Evolutionary conservation across 2,797 vertebrate genomes (phyloP), one percentile per base, ranked within the genome.

Genomic region (Salarias fasciatus): DNA sequence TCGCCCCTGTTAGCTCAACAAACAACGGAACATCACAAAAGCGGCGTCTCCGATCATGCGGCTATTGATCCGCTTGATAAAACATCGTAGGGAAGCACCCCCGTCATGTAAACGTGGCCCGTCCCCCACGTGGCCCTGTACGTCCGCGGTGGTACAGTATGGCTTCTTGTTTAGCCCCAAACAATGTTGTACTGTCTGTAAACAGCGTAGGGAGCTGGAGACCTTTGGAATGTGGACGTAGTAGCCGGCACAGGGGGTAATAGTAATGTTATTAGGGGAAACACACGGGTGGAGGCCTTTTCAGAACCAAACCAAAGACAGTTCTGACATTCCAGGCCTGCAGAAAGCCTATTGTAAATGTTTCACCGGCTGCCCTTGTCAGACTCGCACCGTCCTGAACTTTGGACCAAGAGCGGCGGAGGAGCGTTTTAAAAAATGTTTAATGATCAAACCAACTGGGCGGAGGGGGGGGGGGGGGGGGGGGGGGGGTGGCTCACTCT

Each of bases 371-470:
- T 50, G 60, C 10, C 43, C 48, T 55, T 13, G 53, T 41, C 14
- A 14, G 35, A 12, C 54, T 67, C 43, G 4, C 45, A 51, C 44
- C 18, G 35, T 36, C 6, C 2, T 49, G 80, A 49, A 61, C 81
- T 86, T 86, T 86, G 81, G 13, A 70, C 65, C 12, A 0, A 10
- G 33, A 24, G 56, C 57, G 61, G 76, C 40, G 28, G 28, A 0
- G 38, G 38, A 14, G 33, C 47, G 2, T 77, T 72, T 70, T 50
- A 63, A 78, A 66, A 69, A n/a, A n/a, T 13, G 48, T 72, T 82
- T 85, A 83, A 82, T 84, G 38, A 80, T 80, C 80, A 80, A 86
- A 70, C 80, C n/a, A n/a, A n/a, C n/a, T n/a, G n/a, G n/a, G n/a
- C n/a, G n/a, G n/a, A n/a, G n/a, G n/a, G n/a, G n/a, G n/a, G n/a